Base-by-base conservation (phyloP, 2,797 vertebrate genomes). In the Alectoris magna region DNA sequence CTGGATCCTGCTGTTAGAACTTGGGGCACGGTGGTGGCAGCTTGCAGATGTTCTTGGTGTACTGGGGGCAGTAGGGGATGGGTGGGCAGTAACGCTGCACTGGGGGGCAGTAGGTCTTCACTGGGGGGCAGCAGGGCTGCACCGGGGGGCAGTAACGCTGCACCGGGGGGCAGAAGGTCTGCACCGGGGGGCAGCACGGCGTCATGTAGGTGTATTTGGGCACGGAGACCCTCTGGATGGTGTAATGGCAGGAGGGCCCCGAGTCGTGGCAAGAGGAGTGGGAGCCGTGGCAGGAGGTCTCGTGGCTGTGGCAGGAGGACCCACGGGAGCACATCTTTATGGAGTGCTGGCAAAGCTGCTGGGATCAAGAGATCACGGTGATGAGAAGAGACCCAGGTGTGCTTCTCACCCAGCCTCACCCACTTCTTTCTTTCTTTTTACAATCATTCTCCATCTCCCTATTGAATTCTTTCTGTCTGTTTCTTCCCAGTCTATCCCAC, bases 281-380 rank as follows among this genome's bases (percentile, higher is more conserved):
- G 23, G 79, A 92, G 5, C 2, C 1, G 0, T 90, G 91, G 91
- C 91, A 93, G 38, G 93, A 94, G n/a, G 93, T 17, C 2, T 87
- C 82, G 0, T 41, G 10, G 69, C 5, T 0, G 0, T 89, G 89
- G 71, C 89, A 93, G 1, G 94, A 93, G 1, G 94, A 15, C 0
- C 83, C 2, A 0, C 48, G 94, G 12, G 94, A 95, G 10, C 91
- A 95, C 91, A 93, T 63, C 38, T 36, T 89, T 29, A 4, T 16
- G 18, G 55, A 56, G 55, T n/a, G 31, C 8, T 0, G 1, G 59
- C 39, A 36, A 4, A 44, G 79, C 95, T 94, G 87, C 22, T 17
- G 6, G 27, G 60, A 59, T 19, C 3, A 31, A 82, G 51, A 74
- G n/a, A 7, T 29, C 7, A 18, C 0, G 0, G 0, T 1, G 18